These are phyloP conservation scores for Thunnus thynnus DNA, from an alignment of 2,113 vertebrate species.

Conservation along the genomic window DNA sequence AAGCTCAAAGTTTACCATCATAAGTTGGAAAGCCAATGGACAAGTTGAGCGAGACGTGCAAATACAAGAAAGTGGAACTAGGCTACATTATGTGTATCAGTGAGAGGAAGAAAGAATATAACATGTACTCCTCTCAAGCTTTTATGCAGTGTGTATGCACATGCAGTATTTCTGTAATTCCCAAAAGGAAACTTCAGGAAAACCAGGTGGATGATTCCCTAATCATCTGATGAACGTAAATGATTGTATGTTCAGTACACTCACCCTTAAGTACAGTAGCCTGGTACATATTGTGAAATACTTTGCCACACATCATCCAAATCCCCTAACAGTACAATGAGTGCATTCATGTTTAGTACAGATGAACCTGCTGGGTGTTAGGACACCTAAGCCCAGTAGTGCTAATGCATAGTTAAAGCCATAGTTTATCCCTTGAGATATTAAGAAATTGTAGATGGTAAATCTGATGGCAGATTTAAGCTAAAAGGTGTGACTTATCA, in stretches of 20 bases:
- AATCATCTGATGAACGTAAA: background rate
- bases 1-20: background rate
- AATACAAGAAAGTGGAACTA: constrained; percentile 7
- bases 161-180: background rate
- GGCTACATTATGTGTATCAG: background rate
- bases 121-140: too few relatives aligned
- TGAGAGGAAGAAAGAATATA: background rate
- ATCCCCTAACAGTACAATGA: constrained; percentile 20
- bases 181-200: background rate
- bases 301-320: constrained; percentile 19
- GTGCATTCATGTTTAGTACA: constrained; percentile 17
- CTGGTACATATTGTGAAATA: background rate
- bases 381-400: background rate
- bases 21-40: background rate
- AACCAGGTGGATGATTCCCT: background rate
- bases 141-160: background rate
- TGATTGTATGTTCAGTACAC: background rate
- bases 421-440: constrained; percentile 23
- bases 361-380: constrained; percentile 16
- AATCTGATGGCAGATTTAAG: constrained; percentile 11
- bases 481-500: background rate
- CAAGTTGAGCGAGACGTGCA: background rate
- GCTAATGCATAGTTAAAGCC: constrained; percentile 17
- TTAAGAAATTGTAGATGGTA: constrained; percentile 4
- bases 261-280: background rate